Conservation (phyloP, 2,888 invertebrate species). For the Ceratothoa steindachneri region DNA sequence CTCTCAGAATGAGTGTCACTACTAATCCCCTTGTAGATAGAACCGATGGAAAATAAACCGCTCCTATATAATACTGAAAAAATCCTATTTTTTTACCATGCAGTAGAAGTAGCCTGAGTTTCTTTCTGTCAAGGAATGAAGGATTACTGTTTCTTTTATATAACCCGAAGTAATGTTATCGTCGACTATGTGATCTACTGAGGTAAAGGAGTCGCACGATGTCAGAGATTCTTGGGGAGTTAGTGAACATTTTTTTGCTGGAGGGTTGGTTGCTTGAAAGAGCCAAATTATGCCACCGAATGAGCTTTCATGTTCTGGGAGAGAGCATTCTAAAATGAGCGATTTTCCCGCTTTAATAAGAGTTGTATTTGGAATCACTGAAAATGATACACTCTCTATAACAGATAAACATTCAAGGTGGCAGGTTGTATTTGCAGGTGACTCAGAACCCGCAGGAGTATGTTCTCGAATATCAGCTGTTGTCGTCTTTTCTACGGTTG, state of each 20-base stretch:
- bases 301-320: background rate
- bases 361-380: background rate
- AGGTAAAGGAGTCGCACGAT: background rate
- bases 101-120: background rate
- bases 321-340: background rate
- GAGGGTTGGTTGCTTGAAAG: background rate
- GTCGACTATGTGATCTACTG: background rate
- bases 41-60: too few species aligned
- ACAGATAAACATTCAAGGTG: background rate
- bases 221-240: background rate
- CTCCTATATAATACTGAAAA: too few species aligned
- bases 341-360: background rate
- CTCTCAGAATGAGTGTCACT: too few species aligned
- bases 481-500: too few species aligned
- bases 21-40: too few species aligned
- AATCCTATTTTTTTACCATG: too few species aligned
- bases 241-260: background rate
- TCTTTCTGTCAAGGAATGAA: background rate
- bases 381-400: background rate
- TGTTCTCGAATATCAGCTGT: too few species aligned
- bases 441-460: too few species aligned
- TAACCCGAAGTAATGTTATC: background rate
- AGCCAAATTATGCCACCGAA: background rate
- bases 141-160: background rate
- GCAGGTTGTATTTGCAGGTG: background rate